These are phyloP conservation scores for Poecilia latipinna DNA, from an alignment of 2,113 vertebrate species.

Conservation along the genomic window DNA sequence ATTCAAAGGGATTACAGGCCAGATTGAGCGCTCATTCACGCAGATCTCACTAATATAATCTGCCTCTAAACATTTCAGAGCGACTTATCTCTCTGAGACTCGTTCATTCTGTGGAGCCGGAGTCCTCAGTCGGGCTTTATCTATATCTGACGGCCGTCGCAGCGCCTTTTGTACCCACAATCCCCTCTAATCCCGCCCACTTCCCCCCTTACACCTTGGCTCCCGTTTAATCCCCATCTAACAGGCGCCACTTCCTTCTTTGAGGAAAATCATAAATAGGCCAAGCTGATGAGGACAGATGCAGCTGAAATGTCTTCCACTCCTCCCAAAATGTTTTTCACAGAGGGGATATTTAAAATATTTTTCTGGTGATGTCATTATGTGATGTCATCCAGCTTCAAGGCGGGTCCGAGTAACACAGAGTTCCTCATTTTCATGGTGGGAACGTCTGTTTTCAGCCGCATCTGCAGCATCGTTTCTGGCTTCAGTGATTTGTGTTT, in stretches of 20 bases:
- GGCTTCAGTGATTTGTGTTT: background rate
- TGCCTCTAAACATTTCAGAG: slow-evolving; percentile 66
- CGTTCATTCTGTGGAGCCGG: slow-evolving; percentile 60
- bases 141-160: slow-evolving; percentile 55
- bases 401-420: slow-evolving; percentile 21
- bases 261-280: slow-evolving; percentile 62
- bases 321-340: slow-evolving; percentile 14
- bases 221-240: slow-evolving; percentile 58
- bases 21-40: slow-evolving; percentile 65
- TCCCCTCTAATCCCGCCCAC: slow-evolving; percentile 14
- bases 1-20: slow-evolving; percentile 68
- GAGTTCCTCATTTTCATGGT: background rate
- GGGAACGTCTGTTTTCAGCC: background rate
- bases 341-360: background rate
- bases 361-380: slow-evolving; percentile 41
- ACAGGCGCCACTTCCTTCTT: slow-evolving; percentile 43
- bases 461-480: background rate
- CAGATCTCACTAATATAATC: slow-evolving; percentile 73
- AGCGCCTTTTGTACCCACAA: slow-evolving; percentile 56
- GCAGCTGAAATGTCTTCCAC: slow-evolving; percentile 52
- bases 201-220: slow-evolving; percentile 32
- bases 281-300: slow-evolving; percentile 66
- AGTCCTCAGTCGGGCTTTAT: slow-evolving; percentile 58
- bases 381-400: slow-evolving; percentile 39
- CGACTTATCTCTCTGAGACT: slow-evolving; percentile 64